Conservation (phyloP, 2,113 vertebrate species). For the Phyllopteryx taeniolatus region DNA sequence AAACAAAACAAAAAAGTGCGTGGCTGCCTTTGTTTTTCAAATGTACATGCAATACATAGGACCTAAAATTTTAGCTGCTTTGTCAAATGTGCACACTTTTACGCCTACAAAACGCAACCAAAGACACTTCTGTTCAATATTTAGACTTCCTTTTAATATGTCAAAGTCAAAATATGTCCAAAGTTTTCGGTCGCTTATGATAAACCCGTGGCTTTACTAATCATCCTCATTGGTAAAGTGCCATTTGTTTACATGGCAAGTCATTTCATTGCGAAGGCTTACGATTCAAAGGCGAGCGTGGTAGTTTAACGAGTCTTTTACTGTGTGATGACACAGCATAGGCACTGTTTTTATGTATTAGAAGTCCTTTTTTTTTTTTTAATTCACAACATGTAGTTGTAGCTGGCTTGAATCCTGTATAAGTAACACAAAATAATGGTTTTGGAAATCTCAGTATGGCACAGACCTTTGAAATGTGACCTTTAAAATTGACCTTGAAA, state of each 20-base stretch:
- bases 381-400: conserved; percentile 5
- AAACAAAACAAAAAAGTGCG: conserved; percentile 32
- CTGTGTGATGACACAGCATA: no score
- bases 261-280: background rate
- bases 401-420: conserved; percentile 44
- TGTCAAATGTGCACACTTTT: conserved; percentile 7
- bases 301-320: background rate
- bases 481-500: background rate
- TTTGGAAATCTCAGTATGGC: background rate
- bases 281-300: background rate
- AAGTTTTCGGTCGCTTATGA: background rate
- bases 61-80: background rate
- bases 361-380: background rate
- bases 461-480: background rate
- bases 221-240: background rate
- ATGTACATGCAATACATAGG: background rate
- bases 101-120: background rate
- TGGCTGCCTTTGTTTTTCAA: conserved; percentile 20
- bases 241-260: background rate
- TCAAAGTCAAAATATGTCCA: background rate
- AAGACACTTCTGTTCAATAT: background rate
- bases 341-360: no score
- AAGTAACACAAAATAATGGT: background rate
- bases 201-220: background rate
- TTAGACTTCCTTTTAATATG: background rate